These are phyloP conservation scores for Gephyroberyx darwinii DNA, from an alignment of 2,797 vertebrate species.

Conservation along the genomic window DNA sequence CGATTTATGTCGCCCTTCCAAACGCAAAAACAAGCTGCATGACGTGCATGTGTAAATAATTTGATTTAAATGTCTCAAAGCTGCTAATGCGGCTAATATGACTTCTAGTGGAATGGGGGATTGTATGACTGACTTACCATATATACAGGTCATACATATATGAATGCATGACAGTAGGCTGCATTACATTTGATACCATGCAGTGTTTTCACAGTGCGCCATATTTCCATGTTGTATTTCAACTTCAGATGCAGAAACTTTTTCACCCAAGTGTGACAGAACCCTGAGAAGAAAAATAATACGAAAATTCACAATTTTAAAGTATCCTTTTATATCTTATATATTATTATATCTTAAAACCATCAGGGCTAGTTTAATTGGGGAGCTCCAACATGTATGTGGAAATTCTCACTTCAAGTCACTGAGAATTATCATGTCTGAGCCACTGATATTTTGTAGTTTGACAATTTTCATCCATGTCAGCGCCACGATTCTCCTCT, in stretches of 20 bases:
- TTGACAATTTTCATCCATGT: background rate
- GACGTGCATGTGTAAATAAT: slow-evolving; percentile 41
- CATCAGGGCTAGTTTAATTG: no score
- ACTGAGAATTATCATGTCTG: no score
- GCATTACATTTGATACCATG: slow-evolving; percentile 10
- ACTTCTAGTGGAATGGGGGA: background rate
- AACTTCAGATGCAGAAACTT: background rate
- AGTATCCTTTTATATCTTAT: background rate
- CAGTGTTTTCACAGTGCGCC: background rate
- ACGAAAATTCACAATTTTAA: background rate
- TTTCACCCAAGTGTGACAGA: background rate
- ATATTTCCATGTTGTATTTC: no score
- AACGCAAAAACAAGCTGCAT: slow-evolving; percentile 36
- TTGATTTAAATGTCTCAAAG: slow-evolving; percentile 52
- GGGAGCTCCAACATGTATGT: no score
- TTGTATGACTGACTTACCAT: background rate
- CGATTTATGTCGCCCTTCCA: slow-evolving; percentile 59
- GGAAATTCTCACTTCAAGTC: no score
- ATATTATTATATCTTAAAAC: no score
- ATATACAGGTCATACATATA: background rate
- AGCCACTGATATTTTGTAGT: no score
- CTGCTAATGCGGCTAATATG: slow-evolving; percentile 2
- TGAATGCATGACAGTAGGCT: background rate
- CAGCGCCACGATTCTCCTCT: background rate
- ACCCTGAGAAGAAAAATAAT: background rate